phyloP scores from a whole-genome alignment of 2,113 vertebrate species.

The Neogobius melanostomus region DNA sequence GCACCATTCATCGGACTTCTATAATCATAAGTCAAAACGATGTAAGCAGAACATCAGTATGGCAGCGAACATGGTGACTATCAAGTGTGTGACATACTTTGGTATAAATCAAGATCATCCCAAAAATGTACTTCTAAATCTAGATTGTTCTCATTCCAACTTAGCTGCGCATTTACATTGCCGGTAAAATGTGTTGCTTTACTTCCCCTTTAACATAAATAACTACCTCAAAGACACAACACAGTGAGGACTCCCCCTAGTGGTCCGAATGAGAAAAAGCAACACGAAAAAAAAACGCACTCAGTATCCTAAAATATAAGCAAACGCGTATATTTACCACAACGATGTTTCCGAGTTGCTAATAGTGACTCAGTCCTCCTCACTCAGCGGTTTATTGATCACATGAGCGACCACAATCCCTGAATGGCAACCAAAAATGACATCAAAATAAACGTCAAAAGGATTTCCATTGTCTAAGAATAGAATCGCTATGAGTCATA shows the following conservation, averaged over 20 bases:
- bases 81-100: no score
- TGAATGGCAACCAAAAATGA: neutral
- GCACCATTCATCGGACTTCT: no score
- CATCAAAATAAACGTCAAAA: neutral
- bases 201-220: neutral
- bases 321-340: neutral
- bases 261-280: neutral
- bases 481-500: neutral
- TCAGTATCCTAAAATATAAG: no score
- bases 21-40: no score
- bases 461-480: neutral
- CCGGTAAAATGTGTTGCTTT: neutral
- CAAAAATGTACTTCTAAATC: no score
- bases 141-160: no score
- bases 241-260: neutral
- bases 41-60: no score
- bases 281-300: neutral
- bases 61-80: no score
- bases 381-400: neutral
- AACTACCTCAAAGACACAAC: neutral
- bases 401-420: neutral
- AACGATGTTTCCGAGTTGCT: neutral
- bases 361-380: neutral
- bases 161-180: neutral
- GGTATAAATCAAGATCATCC: no score